Base-by-base conservation (phyloP, 2,888 invertebrate species). In the Eupithecia pulchellata region DNA sequence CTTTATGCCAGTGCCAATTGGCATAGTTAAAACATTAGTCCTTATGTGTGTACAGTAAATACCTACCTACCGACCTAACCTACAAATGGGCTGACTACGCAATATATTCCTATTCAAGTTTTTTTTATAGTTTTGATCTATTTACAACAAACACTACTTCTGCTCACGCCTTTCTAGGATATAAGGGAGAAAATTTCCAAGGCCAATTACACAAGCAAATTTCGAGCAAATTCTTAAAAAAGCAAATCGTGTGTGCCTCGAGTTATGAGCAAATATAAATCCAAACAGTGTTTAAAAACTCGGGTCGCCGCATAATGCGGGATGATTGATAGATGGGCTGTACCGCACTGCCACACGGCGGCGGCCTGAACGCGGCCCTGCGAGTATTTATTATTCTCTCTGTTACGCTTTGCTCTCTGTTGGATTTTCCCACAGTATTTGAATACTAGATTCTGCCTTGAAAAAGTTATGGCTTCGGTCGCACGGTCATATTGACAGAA, bases 71-170 rank as follows among this genome's bases (percentile, higher is more conserved):
- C 5, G 39, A 42, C 39, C 39, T 42, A 5, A 79, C 76, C 76
- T 77, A 73, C 76, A 74, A 68, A 78, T 68, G 67, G 66, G 17
- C 39, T 75, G 72, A 69, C 70, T 57, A 72, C 34, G 58, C 52
- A 52, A 74, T 74, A 42, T 30, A 78, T 78, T 80, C 79, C 5
- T 4, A 39, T 39, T 14, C 17, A 39, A 71, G 76, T 73, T n/a
- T n/a, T n/a, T n/a, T n/a, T n/a, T n/a, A 77, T 77, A 64, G 70
- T 75, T 72, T 58, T 13, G 65, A 66, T 62, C 25, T 39, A 39
- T 39, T 5, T 1, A 39, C 17, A 39, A 39, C 17, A 17, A 39
- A 1, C n/a, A n/a, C n/a, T n/a, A n/a, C 39, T 39, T 39, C 39
- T 17, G 5, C 39, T 39, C 30, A 30, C 30, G 30, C 8, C 8